A percentile compares a stretch with the other conserved stretches of the same genome.
Conservation (phyloP, 2,888 invertebrate species). For the Agonopterix subpropinquella region DNA sequence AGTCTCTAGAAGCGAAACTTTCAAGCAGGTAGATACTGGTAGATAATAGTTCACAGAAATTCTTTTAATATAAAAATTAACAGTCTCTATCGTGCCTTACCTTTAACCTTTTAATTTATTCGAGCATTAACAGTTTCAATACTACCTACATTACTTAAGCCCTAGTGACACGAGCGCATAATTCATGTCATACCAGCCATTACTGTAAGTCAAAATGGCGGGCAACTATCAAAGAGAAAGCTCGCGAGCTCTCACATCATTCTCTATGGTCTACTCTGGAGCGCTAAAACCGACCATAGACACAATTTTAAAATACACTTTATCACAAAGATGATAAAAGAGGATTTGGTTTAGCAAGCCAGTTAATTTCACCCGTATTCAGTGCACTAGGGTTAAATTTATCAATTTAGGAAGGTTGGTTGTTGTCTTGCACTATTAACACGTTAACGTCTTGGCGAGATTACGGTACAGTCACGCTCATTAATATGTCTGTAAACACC, state of each 20-base stretch:
- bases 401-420: constrained; percentile 66
- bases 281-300: constrained; percentile 40
- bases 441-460: constrained; percentile 50
- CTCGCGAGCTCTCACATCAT: constrained; percentile 66
- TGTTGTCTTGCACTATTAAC: constrained; percentile 59
- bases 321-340: neutral
- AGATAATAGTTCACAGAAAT: too few relatives aligned
- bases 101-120: constrained; percentile 50
- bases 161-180: constrained; percentile 60
- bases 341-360: constrained; percentile 8
- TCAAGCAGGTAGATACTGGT: constrained; percentile 1
- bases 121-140: constrained; percentile 44
- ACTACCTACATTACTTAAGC: constrained; percentile 61
- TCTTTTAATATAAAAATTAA: too few relatives aligned
- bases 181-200: constrained; percentile 60
- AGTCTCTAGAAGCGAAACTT: too few relatives aligned
- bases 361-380: constrained; percentile 32
- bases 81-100: constrained; percentile 5
- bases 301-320: constrained; percentile 10
- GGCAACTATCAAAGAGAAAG: constrained; percentile 71
- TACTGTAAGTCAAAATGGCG: constrained; percentile 72
- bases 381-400: constrained; percentile 48
- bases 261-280: constrained; percentile 59
- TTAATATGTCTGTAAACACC: too few relatives aligned
- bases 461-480: constrained; percentile 25